Percentiles rank a stretch among this genome's conserved stretches.
phyloP scores from a whole-genome alignment of 1,140 invertebrate species.

The Drosophila miranda region DNA sequence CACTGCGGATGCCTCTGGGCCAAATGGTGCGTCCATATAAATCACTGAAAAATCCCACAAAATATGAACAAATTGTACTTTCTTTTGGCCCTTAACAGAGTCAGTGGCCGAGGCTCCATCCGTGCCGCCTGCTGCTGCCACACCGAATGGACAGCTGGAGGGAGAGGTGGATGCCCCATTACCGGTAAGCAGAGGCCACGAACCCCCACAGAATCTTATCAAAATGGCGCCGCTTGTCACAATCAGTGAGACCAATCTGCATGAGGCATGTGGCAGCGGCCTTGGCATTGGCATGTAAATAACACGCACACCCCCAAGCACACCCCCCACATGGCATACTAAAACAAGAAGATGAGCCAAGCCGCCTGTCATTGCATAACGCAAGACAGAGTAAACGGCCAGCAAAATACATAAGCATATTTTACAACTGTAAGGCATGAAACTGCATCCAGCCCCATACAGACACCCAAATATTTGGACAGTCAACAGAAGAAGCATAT shows the following conservation, averaged over 20 bases:
- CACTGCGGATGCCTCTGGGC: conserved; percentile 33
- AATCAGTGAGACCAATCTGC: conserved; percentile 73
- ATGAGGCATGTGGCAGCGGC: conserved; percentile 50
- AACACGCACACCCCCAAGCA: conserved; percentile 10
- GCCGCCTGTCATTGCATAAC: conserved; percentile 55
- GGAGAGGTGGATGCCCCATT: conserved; percentile 17
- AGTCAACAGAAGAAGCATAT: background rate
- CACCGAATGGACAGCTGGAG: conserved; percentile 39
- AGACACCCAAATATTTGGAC: conserved; percentile 27
- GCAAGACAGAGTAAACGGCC: conserved; percentile 25
- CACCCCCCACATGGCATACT: conserved; percentile 9
- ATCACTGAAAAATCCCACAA: conserved; percentile 40
- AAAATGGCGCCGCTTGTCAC: conserved; percentile 74
- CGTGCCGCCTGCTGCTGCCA: conserved; percentile 2
- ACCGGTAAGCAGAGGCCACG: conserved; percentile 71
- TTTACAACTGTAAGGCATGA: conserved; percentile 29
- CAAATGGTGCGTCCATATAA: conserved; percentile 58
- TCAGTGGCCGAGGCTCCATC: conserved; percentile 8
- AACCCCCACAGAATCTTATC: conserved; percentile 39
- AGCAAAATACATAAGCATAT: conserved; percentile 26
- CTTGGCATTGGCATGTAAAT: conserved; percentile 37
- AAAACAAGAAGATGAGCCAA: conserved; percentile 24
- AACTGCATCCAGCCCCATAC: conserved; percentile 38
- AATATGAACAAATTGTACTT: conserved; percentile 30
- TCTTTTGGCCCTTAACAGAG: conserved; percentile 8